A percentile compares a stretch with the other conserved stretches of the same genome.
Conservation (phyloP, 2,113 vertebrate species). For the Nipponia nippon region DNA sequence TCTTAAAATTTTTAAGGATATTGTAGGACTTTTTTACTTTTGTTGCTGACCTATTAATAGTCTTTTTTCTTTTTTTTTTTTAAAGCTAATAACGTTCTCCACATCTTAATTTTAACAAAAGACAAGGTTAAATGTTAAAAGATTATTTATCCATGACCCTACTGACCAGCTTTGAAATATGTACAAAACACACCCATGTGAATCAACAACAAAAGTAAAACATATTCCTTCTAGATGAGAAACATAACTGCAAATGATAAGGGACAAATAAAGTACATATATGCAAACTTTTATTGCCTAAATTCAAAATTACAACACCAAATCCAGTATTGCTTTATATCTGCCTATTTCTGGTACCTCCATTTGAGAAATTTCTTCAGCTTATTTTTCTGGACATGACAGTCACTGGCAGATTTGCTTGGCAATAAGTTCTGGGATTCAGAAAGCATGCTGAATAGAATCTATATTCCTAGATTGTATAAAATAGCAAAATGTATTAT, state of each 20-base stretch:
- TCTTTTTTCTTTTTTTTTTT: not conserved
- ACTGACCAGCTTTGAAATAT: not conserved
- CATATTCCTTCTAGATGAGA: not conserved
- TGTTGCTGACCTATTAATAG: not conserved
- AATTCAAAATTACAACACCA: not conserved
- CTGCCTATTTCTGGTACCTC: not conserved
- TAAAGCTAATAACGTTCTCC: not conserved
- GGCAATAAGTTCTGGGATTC: not conserved
- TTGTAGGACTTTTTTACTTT: not conserved
- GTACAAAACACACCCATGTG: not conserved
- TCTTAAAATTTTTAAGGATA: not conserved
- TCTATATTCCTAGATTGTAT: not conserved
- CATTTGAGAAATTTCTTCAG: not conserved
- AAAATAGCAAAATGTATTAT: not conserved
- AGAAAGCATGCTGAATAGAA: not conserved
- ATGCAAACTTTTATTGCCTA: not conserved
- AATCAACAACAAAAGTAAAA: not conserved
- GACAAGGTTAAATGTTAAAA: not conserved
- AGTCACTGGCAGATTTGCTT: not conserved
- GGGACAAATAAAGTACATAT: not conserved
- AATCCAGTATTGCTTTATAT: not conserved
- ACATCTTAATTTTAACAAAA: not conserved
- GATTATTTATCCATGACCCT: not conserved
- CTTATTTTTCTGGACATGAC: not conserved
- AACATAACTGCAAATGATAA: fast-evolving